Evolutionary conservation across 2,888 invertebrate species (phyloP).

Genomic region (Iselma pallidipennis): DNA sequence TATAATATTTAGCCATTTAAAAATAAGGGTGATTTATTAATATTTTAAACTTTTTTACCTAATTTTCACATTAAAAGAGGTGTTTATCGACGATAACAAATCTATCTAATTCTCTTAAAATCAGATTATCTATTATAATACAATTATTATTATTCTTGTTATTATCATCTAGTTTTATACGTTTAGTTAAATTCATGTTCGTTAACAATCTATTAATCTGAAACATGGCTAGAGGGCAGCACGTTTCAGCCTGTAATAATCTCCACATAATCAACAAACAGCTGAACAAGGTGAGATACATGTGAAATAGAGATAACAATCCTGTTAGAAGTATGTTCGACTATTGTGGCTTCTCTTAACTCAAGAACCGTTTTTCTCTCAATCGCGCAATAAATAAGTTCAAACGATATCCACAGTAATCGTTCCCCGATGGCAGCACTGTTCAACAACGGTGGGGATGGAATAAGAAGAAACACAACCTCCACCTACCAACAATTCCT

Average conservation of each 20-base stretch:
- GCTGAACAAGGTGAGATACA: constrained; percentile 14
- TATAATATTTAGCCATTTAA: too few relatives aligned
- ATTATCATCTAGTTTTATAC: too few relatives aligned
- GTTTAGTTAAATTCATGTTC: not conserved
- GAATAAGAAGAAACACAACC: constrained; percentile 11
- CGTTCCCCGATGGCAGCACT: constrained; percentile 43
- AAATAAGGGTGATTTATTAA: too few relatives aligned
- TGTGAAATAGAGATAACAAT: constrained; percentile 13
- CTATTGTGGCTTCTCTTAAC: not conserved
- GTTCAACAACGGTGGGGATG: constrained; percentile 31
- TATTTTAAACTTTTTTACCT: too few relatives aligned
- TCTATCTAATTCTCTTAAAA: too few relatives aligned
- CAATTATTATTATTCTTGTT: too few relatives aligned
- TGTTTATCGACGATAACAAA: too few relatives aligned
- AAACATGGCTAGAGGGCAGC: not conserved
- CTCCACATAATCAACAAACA: not conserved
- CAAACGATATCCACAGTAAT: constrained; percentile 33
- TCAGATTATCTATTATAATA: too few relatives aligned
- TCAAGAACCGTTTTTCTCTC: constrained; percentile 15
- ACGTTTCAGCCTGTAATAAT: not conserved
- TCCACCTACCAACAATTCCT: constrained; percentile 22
- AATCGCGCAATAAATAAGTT: constrained; percentile 36
- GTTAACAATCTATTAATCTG: not conserved
- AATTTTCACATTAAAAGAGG: too few relatives aligned
- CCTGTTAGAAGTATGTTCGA: not conserved